Conservation (phyloP, 2,797 vertebrate genomes). For the Sebastes umbrosus region DNA sequence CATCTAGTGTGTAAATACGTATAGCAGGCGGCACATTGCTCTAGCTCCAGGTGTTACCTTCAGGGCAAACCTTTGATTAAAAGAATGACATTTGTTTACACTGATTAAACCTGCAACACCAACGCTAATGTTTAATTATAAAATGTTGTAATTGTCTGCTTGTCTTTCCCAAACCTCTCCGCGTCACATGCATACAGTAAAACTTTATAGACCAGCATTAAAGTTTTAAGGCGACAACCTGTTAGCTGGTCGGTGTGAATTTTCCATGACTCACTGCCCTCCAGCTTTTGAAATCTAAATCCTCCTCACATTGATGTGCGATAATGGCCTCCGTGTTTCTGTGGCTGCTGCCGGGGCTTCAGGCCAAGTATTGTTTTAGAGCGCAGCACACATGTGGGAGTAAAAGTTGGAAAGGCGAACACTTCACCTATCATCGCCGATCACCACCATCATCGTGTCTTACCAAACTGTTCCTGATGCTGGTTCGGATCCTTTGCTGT, state of each 20-base stretch:
- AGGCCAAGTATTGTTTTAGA: constrained; percentile 62
- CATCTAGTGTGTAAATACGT: neutral
- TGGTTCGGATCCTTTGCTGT: neutral
- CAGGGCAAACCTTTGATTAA: neutral
- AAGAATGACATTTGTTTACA: neutral
- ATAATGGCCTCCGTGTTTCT: constrained; percentile 70
- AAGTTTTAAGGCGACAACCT: constrained; percentile 60
- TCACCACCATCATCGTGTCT: constrained; percentile 10
- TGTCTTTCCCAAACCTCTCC: neutral
- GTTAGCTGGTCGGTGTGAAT: constrained; percentile 63
- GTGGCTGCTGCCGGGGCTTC: constrained; percentile 58
- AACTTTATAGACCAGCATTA: constrained; percentile 52
- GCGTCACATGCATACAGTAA: constrained; percentile 19
- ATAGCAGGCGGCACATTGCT: neutral
- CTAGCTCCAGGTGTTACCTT: neutral
- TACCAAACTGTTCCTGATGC: constrained; percentile 31
- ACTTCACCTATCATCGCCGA: constrained; percentile 28
- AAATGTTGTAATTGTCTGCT: neutral
- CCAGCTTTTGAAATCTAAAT: constrained; percentile 65
- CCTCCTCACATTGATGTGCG: constrained; percentile 63
- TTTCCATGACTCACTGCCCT: constrained; percentile 71
- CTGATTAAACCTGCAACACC: neutral
- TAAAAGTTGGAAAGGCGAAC: constrained; percentile 45
- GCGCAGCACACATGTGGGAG: constrained; percentile 55
- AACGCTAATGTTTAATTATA: neutral